Base-by-base conservation (phyloP, 2,888 invertebrate species). In the Schrankia costaestrigalis region DNA sequence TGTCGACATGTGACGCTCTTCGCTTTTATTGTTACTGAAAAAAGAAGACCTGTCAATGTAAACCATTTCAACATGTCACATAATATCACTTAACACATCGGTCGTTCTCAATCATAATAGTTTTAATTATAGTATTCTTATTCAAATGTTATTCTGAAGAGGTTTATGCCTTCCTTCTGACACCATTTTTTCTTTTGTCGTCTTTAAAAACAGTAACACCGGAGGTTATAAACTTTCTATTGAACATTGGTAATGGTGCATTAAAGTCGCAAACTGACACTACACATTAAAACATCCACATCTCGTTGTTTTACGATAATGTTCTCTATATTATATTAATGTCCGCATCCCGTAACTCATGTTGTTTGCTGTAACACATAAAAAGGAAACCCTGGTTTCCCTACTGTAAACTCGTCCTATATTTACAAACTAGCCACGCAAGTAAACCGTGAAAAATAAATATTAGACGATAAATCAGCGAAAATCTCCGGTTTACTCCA, bases 401-500 rank as follows among this genome's bases (percentile, higher is more conserved):
- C 50, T 56, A 59, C 60, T 53, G 62, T 69, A 67, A 71, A 73
- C 64, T 51, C 49, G 66, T 63, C 55, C 63, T 77, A 77, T 77
- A 78, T 81, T 80, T 78, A 75, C 68, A 56, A 56, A 63, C 56
- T 38, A 56, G 59, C 48, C 53, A 49, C 54, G 50, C 63, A 67
- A 68, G 71, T 78, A 75, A 74, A 78, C 76, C 75, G 78, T 79
- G 81, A 78, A 83, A 82, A 86, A 81, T 76, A 86, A 85, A 86
- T 83, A 83, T 80, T 78, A 63, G 65, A 56, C 70, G 67, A 76
- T 84, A 85, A 82, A 85, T 84, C 83, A 74, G 72, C 66, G 68
- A 80, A 85, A 81, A 82, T 77, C 72, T 64, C 63, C 64, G 68
- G 74, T 81, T 82, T 76, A 75, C 77, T 71, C 65, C 68, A 69